Percentiles rank a stretch among this genome's conserved stretches.
phyloP scores from a whole-genome alignment of 2,113 vertebrate species.

The Atherinomorus stipes region DNA sequence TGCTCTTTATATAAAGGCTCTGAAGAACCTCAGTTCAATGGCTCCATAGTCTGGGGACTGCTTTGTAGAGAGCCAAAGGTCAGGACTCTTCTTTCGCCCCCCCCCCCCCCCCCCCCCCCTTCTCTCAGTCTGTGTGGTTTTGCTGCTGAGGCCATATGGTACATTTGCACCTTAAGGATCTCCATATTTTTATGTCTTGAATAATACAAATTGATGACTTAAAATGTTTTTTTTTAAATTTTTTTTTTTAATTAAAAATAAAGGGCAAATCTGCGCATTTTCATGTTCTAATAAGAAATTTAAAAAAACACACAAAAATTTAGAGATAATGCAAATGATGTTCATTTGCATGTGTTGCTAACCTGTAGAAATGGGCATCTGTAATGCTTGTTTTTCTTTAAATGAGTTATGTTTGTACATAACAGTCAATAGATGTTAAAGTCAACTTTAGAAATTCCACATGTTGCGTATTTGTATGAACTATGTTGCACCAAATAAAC shows the following conservation, averaged over 20 bases:
- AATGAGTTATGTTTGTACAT: background rate
- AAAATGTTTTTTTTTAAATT: background rate
- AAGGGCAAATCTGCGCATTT: background rate
- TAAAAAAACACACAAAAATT: too few species aligned
- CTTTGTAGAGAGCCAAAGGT: conserved; percentile 75
- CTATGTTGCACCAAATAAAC: background rate
- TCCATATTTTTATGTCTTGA: conserved; percentile 2
- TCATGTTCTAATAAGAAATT: background rate
- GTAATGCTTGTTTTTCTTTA: background rate
- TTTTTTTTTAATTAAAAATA: background rate
- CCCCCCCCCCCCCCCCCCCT: conserved; percentile 29
- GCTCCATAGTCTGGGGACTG: conserved; percentile 57
- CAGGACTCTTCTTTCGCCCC: conserved; percentile 60
- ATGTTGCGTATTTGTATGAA: background rate
- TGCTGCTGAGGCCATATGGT: conserved; percentile 56
- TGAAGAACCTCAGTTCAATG: conserved; percentile 69
- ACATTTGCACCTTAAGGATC: conserved; percentile 44
- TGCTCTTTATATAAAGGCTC: conserved; percentile 71
- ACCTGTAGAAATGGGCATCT: too few species aligned
- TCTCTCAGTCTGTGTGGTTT: conserved; percentile 54
- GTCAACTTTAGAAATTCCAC: background rate
- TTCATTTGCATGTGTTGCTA: too few species aligned
- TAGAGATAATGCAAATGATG: background rate
- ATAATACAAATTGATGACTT: background rate
- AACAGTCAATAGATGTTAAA: background rate